These are phyloP conservation scores for Orycteropus afer DNA, from an alignment of 2,113 vertebrate genomes.

Conservation along the genomic window DNA sequence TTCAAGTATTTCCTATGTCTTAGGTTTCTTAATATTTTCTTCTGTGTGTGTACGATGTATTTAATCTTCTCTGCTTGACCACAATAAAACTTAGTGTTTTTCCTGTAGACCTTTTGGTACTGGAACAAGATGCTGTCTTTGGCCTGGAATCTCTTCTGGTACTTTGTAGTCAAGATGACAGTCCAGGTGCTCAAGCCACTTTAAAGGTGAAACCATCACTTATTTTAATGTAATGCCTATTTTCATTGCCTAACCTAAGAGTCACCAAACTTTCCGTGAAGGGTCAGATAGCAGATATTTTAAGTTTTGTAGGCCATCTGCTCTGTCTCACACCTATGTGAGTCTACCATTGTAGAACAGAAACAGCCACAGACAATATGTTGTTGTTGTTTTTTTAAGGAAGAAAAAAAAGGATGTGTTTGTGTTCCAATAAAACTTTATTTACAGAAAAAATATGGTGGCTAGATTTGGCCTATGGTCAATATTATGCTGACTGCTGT, in stretches of 20 bases:
- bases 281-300: not conserved
- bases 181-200: conserved; percentile 91
- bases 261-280: not conserved
- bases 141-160: conserved; percentile 96
- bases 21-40: not conserved
- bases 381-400: not conserved
- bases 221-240: not conserved
- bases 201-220: conserved; percentile 90
- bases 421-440: not conserved
- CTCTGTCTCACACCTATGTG: not conserved
- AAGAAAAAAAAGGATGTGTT: too few relatives aligned
- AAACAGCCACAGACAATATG: not conserved
- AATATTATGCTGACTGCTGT: not conserved
- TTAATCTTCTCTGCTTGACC: not conserved
- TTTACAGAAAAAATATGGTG: not conserved
- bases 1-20: not conserved
- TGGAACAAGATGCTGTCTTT: conserved; percentile 97
- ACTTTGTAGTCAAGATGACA: conserved; percentile 95
- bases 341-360: not conserved
- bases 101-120: conserved; percentile 90
- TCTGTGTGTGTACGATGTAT: not conserved
- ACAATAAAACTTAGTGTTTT: conserved; percentile 8
- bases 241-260: not conserved
- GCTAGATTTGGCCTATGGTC: not conserved
- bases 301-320: not conserved